These are phyloP conservation scores for Carcina quercana DNA, from an alignment of 2,888 invertebrate genomes.

Conservation along the genomic window DNA sequence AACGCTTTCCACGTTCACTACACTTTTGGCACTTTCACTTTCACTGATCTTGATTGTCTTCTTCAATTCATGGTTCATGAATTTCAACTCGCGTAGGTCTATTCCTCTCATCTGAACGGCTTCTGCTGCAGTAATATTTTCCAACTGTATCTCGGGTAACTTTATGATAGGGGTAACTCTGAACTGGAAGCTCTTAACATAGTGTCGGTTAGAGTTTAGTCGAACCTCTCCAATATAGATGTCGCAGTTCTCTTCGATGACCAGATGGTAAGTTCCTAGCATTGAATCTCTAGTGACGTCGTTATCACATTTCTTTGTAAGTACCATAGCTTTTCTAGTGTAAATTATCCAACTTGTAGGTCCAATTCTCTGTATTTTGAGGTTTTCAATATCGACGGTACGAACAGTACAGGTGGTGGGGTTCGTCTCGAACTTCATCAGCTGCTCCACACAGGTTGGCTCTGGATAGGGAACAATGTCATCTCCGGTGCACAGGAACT, in stretches of 20 bases:
- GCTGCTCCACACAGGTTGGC: neutral
- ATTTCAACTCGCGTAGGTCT: neutral
- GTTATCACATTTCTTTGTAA: neutral
- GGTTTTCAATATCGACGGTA: neutral
- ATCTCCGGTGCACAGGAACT: constrained; percentile 1
- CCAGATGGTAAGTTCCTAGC: neutral
- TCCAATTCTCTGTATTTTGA: neutral
- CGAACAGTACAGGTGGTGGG: neutral
- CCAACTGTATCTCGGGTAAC: neutral
- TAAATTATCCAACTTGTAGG: neutral
- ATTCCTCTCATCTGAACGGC: neutral
- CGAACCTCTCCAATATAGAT: neutral
- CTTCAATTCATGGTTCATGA: neutral
- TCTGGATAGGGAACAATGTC: neutral
- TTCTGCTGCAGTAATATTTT: neutral
- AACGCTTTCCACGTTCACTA: neutral
- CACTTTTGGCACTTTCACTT: neutral
- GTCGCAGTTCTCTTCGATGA: neutral
- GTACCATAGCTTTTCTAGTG: neutral
- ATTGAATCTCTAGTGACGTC: neutral
- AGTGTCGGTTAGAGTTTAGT: neutral
- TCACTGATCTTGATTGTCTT: neutral
- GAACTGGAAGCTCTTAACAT: neutral
- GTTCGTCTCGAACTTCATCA: neutral
- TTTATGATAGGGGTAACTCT: neutral